A percentile compares a stretch with the other conserved stretches of the same genome.
phyloP scores from a whole-genome alignment of 1,140 invertebrate species.

The Sitobion miscanthi region DNA sequence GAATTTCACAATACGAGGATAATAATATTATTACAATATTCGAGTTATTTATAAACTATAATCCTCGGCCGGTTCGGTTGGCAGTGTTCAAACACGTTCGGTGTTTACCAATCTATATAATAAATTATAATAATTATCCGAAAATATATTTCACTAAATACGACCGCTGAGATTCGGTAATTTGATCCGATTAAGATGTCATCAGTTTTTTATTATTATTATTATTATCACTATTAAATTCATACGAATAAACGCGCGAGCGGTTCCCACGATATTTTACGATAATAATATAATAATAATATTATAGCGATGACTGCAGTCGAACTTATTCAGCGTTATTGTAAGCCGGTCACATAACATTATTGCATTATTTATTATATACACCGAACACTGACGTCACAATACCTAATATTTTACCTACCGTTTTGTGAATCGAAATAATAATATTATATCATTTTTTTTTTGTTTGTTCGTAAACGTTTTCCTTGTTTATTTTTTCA shows the following conservation, averaged over 20 bases:
- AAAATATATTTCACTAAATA: slow-evolving; percentile 2
- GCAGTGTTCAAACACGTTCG: not conserved
- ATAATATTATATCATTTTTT: not conserved
- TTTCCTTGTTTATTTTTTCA: not conserved
- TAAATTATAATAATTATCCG: slow-evolving; percentile 18
- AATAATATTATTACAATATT: not conserved
- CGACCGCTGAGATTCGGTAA: not conserved
- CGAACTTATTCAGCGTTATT: not conserved
- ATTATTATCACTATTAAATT: not conserved
- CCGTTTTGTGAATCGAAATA: not conserved
- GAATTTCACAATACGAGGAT: not conserved
- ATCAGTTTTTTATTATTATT: slow-evolving; percentile 6
- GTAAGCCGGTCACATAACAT: not conserved
- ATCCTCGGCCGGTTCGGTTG: not conserved
- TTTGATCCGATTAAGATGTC: slow-evolving; percentile 10
- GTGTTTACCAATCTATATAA: not conserved
- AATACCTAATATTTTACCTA: not conserved
- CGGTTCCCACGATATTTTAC: not conserved
- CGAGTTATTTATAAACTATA: slow-evolving; percentile 8
- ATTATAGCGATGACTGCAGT: not conserved
- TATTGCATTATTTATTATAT: not conserved
- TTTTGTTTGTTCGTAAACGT: not conserved
- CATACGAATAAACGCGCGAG: not conserved
- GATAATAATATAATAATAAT: no score
- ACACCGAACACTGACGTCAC: not conserved